Percentiles rank a stretch among this genome's conserved stretches.
Conservation (phyloP, 1,140 invertebrate genomes). For the Heliconius congener region DNA sequence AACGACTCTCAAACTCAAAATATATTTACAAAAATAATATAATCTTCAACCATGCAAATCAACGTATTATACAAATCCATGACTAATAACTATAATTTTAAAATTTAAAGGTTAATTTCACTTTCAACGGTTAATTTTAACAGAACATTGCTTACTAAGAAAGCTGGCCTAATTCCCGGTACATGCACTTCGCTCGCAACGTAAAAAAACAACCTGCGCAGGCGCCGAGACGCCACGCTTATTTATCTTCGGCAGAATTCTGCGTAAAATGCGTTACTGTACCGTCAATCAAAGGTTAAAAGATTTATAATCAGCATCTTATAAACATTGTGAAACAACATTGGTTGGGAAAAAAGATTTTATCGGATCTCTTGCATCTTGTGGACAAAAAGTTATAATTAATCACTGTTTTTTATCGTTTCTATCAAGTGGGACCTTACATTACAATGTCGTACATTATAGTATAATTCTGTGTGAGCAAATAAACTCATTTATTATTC, state of each 20-base stretch:
- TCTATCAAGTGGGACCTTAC: too few relatives aligned
- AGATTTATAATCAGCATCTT: constrained; percentile 30
- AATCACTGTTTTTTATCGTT: background rate
- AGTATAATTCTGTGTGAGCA: too few relatives aligned
- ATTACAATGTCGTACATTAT: too few relatives aligned
- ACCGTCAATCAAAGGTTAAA: constrained; percentile 31
- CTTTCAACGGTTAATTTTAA: constrained; percentile 11
- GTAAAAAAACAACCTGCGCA: constrained; percentile 42
- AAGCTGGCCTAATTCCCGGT: constrained; percentile 34
- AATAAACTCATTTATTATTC: too few relatives aligned
- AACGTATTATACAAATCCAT: background rate
- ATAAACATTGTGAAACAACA: constrained; percentile 7
- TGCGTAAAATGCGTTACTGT: constrained; percentile 32
- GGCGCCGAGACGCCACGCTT: constrained; percentile 44
- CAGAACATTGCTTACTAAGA: constrained; percentile 19
- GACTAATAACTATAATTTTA: background rate
- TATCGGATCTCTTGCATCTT: constrained; percentile 6
- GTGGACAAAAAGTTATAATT: background rate
- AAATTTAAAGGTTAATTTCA: constrained; percentile 30
- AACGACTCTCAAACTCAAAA: background rate
- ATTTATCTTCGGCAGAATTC: constrained; percentile 36
- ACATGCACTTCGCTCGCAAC: constrained; percentile 28
- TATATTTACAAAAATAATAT: background rate
- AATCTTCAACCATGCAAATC: background rate
- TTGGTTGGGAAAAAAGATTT: constrained; percentile 6